Evolutionary conservation across 2,113 vertebrate genomes (phyloP).

Genomic region (Bombycilla garrulus): DNA sequence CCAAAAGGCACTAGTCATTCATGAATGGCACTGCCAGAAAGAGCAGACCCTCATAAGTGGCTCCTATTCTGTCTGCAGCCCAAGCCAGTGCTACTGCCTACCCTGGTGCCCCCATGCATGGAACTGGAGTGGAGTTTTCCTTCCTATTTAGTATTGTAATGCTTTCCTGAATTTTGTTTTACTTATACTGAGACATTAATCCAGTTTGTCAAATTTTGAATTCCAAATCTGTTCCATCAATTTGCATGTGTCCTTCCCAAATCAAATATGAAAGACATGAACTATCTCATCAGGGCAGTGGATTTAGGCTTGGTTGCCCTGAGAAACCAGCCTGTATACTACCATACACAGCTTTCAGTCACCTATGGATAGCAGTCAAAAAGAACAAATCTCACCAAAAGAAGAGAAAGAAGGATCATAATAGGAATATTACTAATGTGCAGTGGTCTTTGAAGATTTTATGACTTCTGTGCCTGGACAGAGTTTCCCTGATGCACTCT

Average conservation of each 20-base stretch:
- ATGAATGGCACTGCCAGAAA: neutral
- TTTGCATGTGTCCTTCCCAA: neutral
- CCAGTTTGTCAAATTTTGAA: neutral
- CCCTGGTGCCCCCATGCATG: neutral
- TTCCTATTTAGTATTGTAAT: neutral
- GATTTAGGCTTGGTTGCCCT: neutral
- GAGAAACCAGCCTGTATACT: neutral
- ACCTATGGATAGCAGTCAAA: neutral
- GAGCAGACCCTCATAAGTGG: rapidly evolving
- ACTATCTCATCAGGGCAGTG: neutral
- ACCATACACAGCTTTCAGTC: neutral
- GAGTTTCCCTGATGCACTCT: neutral
- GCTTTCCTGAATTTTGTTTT: neutral
- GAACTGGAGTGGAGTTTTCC: neutral
- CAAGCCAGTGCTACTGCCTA: neutral
- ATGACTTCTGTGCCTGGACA: neutral
- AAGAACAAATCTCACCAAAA: neutral
- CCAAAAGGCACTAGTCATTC: neutral
- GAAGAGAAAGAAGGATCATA: neutral
- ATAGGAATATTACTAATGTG: neutral
- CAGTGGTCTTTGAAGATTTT: neutral
- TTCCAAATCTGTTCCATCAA: neutral
- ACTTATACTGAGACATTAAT: neutral
- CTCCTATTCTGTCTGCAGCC: neutral
- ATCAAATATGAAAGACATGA: neutral